Conservation (phyloP, 1,140 invertebrate species). For the Hyles vespertilio region DNA sequence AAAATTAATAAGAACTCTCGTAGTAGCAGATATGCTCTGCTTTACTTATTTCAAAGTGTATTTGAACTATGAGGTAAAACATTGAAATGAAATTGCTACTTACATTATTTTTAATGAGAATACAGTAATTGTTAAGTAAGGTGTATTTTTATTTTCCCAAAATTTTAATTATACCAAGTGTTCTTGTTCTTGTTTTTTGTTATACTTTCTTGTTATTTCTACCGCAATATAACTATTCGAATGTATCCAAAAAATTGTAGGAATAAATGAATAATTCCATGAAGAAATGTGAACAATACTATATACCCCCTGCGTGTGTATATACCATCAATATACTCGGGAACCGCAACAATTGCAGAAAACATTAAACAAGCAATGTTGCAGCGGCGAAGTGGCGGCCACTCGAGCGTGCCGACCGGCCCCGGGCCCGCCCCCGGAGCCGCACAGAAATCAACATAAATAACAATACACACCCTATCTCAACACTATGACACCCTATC, state of each 20-base stretch:
- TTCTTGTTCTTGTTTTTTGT: no score
- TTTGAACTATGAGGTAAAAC: no score
- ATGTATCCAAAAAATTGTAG: not conserved
- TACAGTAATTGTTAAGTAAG: no score
- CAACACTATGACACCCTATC: conserved; percentile 51
- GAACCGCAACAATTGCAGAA: conserved; percentile 54
- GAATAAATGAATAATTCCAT: conserved; percentile 46
- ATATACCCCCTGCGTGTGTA: conserved; percentile 40
- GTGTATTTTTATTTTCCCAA: no score
- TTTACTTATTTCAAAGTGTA: no score
- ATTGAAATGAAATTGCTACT: no score
- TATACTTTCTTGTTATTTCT: no score
- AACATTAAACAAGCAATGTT: conserved; percentile 66
- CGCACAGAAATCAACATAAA: conserved; percentile 74
- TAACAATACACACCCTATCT: conserved; percentile 74
- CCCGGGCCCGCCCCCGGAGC: conserved; percentile 58
- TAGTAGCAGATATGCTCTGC: no score
- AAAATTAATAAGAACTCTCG: no score
- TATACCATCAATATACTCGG: conserved; percentile 37
- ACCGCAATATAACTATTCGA: not conserved
- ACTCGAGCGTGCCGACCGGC: conserved; percentile 57
- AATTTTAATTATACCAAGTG: no score
- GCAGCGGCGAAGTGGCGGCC: conserved; percentile 56
- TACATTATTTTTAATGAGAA: no score
- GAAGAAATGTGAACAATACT: conserved; percentile 35